Evolutionary conservation across 2,797 vertebrate genomes (phyloP), one percentile per base, ranked within the genome.

Genomic region (Tapirus indicus): DNA sequence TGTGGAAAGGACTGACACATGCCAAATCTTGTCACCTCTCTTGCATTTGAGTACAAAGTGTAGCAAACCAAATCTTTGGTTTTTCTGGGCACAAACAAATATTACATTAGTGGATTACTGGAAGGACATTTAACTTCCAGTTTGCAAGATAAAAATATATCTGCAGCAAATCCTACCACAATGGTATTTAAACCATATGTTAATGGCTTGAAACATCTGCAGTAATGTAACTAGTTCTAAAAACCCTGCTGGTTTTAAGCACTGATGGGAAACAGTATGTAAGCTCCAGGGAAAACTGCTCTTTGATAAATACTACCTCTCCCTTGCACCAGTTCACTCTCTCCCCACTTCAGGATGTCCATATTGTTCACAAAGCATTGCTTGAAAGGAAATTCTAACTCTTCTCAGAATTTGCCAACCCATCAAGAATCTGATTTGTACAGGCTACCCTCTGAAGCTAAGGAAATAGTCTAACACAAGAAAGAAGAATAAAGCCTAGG

Each of bases 131-230:
- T 95, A 91, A 92, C 88, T 95, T 97, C 41, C 29, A 66, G 80
- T 93, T 94, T 95, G 21, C 54, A 86, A 79, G 27, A 82, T 13
- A 44, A 97, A 97, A 87, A 91, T 44, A 44, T 88, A 95, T 97
- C 88, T 91, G 68, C 92, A 90, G 86, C 49, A 96, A 95, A 96
- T 97, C 49, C 87, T 95, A 44, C 86, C 79, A 85, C 60, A 85
- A 44, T 87, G 87, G 78, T 82, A 97, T 98, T 97, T 94, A 96
- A 97, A 97, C 89, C 78, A 92, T 97, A 97, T 95, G 97, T 95
- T 97, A 97, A 96, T 94, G 35, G 35, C 64, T 91, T 54, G 23
- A 92, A 97, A 97, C 97, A 98, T 97, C 96, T 98, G 94, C 44
- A 96, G n/a, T 84, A 80, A 41, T 97, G 47, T 94, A 97, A 88